Percentiles rank a stretch among this genome's conserved stretches.
Evolutionary conservation across 2,797 vertebrate species (phyloP).

Genomic region (Mormyrus hasselquistii): DNA sequence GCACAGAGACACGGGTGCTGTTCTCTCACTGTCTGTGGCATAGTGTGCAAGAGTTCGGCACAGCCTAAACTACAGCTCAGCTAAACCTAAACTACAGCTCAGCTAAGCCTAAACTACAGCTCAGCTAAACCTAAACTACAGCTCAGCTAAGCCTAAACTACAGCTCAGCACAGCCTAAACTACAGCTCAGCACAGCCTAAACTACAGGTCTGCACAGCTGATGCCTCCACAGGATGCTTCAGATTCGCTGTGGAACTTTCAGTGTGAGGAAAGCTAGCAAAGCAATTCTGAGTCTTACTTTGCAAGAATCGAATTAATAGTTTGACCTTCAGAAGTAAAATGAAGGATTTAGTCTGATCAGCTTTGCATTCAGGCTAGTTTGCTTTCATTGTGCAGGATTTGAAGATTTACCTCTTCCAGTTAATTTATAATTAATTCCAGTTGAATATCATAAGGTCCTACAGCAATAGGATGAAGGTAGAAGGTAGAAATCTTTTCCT

Average conservation of each 20-base stretch:
- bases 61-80: neutral
- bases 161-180: neutral
- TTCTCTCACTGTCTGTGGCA: neutral
- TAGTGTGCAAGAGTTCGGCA: neutral
- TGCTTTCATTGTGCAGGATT: conserved; percentile 5
- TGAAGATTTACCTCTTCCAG: conserved; percentile 1
- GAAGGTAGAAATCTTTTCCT: neutral
- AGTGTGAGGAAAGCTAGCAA: neutral
- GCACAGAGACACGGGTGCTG: neutral
- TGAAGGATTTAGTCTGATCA: neutral
- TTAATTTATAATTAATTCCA: conserved; percentile 18
- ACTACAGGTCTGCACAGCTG: neutral
- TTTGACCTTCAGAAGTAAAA: conserved; percentile 9
- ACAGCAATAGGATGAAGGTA: neutral
- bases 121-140: neutral
- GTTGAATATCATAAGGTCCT: neutral
- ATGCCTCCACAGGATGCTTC: neutral
- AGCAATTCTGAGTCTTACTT: neutral
- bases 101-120: neutral
- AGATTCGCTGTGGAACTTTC: neutral
- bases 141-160: neutral
- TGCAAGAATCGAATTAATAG: neutral
- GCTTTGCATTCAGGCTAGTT: neutral
- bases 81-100: neutral
- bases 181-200: no score